Evolutionary conservation across 2,888 invertebrate genomes (phyloP).

Genomic region (Aphodius sticticus): DNA sequence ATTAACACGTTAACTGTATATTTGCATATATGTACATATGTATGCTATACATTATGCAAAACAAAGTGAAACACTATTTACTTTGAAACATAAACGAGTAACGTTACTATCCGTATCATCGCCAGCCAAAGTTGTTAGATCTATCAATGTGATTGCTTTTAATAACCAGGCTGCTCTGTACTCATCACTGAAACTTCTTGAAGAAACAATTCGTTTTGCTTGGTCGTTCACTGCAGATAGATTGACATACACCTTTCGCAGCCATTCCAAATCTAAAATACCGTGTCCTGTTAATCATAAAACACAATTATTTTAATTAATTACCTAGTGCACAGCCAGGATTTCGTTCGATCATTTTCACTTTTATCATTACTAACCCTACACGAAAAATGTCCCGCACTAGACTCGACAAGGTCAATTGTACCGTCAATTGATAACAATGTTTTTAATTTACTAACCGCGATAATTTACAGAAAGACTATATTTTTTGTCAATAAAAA

Average conservation of each 20-base stretch:
- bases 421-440: background rate
- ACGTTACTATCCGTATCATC: constrained; percentile 83
- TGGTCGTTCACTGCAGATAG: constrained; percentile 65
- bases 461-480: background rate
- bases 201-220: constrained; percentile 61
- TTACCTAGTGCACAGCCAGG: constrained; percentile 55
- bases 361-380: background rate
- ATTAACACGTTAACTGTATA: background rate
- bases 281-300: constrained; percentile 20
- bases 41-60: background rate
- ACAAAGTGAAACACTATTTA: constrained; percentile 55
- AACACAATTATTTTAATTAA: constrained; percentile 30
- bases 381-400: background rate
- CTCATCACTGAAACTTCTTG: constrained; percentile 58
- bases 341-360: constrained; percentile 48
- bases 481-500: constrained; percentile 14
- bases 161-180: constrained; percentile 79
- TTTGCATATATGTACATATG: constrained; percentile 11
- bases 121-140: constrained; percentile 91
- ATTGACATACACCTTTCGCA: constrained; percentile 65
- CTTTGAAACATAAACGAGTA: constrained; percentile 81
- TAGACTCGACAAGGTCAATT: background rate
- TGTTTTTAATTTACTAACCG: background rate
- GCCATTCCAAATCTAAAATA: constrained; percentile 61
- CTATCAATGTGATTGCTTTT: constrained; percentile 84